These are phyloP conservation scores for Calyptomena viridis DNA, from an alignment of 2,113 vertebrate genomes.

Conservation along the genomic window DNA sequence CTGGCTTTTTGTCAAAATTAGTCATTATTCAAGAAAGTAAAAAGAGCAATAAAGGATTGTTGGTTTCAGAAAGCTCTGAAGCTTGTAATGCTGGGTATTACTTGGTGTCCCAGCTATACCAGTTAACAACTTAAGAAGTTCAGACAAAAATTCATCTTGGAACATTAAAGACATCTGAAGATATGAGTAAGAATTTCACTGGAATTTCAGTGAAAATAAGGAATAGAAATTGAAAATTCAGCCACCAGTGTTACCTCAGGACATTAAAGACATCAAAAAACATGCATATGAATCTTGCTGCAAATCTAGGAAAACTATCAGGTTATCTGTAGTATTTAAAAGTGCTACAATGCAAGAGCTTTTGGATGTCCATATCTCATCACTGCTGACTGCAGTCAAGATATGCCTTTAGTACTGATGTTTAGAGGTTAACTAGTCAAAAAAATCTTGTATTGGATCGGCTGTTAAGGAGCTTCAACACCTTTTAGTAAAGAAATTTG, in stretches of 20 bases:
- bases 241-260: background rate
- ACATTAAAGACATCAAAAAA: background rate
- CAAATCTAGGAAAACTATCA: background rate
- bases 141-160: background rate
- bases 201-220: background rate
- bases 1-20: background rate
- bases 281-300: background rate
- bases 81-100: background rate
- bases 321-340: background rate
- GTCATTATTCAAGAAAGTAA: background rate
- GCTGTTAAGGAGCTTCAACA: background rate
- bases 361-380: background rate
- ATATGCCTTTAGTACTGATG: background rate
- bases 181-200: background rate
- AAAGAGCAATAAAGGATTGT: background rate
- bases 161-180: background rate
- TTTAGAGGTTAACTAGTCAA: background rate
- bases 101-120: background rate
- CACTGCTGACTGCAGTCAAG: background rate
- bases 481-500: background rate
- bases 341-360: background rate
- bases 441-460: background rate
- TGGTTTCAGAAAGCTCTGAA: background rate
- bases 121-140: background rate
- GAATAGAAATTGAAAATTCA: background rate